Percentiles rank a stretch among this genome's conserved stretches.
Evolutionary conservation across 2,888 invertebrate species (phyloP).

Genomic region (Neria commutata): DNA sequence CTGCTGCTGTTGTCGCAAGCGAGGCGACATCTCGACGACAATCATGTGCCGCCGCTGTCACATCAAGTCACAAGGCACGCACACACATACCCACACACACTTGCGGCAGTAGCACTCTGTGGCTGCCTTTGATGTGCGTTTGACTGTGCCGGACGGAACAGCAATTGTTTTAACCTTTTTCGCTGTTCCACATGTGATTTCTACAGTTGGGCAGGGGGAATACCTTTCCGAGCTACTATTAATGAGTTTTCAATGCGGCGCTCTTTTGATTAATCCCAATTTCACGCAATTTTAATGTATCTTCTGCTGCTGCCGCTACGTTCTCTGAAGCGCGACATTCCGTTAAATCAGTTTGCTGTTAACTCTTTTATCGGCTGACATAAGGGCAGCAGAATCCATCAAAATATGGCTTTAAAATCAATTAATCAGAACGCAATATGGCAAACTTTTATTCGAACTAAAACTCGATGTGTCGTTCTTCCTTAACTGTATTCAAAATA

Average conservation of each 20-base stretch:
- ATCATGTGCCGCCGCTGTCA: slow-evolving; percentile 32
- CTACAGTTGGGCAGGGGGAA: neutral
- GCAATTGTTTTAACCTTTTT: slow-evolving; percentile 16
- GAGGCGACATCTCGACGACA: slow-evolving; percentile 42
- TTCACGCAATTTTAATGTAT: slow-evolving; percentile 17
- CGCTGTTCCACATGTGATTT: neutral
- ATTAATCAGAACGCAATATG: no score
- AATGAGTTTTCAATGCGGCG: slow-evolving; percentile 19
- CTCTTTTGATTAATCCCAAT: slow-evolving; percentile 22
- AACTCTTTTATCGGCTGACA: slow-evolving; percentile 16
- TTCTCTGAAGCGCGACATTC: no score
- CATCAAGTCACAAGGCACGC: slow-evolving; percentile 11
- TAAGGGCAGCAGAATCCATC: slow-evolving; percentile 8
- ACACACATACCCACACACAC: neutral
- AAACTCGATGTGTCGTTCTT: no score
- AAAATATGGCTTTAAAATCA: neutral
- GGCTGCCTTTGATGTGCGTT: neutral
- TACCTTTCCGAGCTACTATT: neutral
- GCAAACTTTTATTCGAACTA: no score
- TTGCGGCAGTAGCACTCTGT: slow-evolving; percentile 19
- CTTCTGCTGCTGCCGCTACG: slow-evolving; percentile 14
- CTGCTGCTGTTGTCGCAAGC: neutral
- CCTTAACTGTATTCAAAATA: no score
- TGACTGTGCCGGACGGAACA: neutral
- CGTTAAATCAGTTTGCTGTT: no score